These are phyloP conservation scores for Oithona nana DNA, from an alignment of 2,888 invertebrate species.

Conservation along the genomic window DNA sequence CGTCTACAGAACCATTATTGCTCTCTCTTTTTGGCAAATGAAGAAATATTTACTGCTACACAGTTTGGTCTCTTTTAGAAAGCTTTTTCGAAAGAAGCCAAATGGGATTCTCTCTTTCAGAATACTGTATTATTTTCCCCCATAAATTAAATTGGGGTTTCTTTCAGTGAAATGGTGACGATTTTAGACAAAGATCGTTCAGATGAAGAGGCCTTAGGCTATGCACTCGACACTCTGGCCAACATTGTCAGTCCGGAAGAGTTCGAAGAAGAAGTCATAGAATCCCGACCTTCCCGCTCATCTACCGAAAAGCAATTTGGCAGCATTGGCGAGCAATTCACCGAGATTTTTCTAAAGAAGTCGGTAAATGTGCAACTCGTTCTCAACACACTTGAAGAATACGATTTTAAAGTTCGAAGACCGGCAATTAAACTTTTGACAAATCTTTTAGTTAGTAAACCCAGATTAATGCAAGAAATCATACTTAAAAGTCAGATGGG, in stretches of 20 bases:
- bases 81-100: too few relatives aligned
- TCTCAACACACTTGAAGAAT: conserved; percentile 71
- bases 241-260: conserved; percentile 64
- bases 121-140: not conserved
- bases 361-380: conserved; percentile 61
- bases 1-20: too few relatives aligned
- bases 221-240: conserved; percentile 75
- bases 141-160: not conserved
- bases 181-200: not conserved
- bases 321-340: conserved; percentile 67
- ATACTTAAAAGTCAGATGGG: conserved; percentile 49
- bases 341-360: conserved; percentile 88
- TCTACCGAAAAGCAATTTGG: conserved; percentile 1
- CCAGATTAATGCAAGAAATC: conserved; percentile 31
- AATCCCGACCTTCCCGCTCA: conserved; percentile 18
- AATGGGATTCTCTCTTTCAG: too few relatives aligned
- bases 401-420: conserved; percentile 79
- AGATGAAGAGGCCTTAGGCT: conserved; percentile 76
- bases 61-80: too few relatives aligned
- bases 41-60: too few relatives aligned
- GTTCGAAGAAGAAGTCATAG: conserved; percentile 54
- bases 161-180: not conserved
- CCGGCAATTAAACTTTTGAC: conserved; percentile 74
- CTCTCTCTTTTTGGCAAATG: too few relatives aligned
- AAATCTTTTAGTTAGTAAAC: conserved; percentile 55